Evolutionary conservation across 2,797 vertebrate species (phyloP).

Genomic region (Coregonus ussuriensis): DNA sequence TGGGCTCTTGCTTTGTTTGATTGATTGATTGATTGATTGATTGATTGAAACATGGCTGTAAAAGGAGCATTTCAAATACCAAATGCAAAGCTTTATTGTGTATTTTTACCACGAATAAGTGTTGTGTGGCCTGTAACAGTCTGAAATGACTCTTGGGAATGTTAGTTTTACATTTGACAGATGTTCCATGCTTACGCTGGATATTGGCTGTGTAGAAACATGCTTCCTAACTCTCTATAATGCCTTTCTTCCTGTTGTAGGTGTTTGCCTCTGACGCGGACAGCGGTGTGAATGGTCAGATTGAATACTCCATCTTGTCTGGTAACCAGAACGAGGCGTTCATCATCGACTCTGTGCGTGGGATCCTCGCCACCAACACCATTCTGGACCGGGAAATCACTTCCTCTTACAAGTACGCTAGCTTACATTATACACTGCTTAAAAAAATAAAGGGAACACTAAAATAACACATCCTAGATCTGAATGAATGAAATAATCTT

Average conservation of each 20-base stretch:
- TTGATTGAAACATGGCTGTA: no score
- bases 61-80: no score
- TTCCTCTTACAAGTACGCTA: slow-evolving; percentile 84
- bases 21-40: no score
- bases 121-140: not conserved
- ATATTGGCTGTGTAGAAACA: not conserved
- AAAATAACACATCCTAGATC: no score
- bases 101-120: not conserved
- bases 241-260: slow-evolving; percentile 59
- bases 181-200: not conserved
- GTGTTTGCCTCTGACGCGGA: slow-evolving; percentile 87
- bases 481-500: no score
- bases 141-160: not conserved
- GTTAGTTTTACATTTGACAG: not conserved
- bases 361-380: slow-evolving; percentile 80
- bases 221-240: not conserved
- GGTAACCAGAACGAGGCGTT: slow-evolving; percentile 85
- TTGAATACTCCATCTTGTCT: slow-evolving; percentile 84
- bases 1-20: no score
- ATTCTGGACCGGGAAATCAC: slow-evolving; percentile 83
- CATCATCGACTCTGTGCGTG: slow-evolving; percentile 79
- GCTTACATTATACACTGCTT: not conserved
- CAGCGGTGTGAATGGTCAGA: slow-evolving; percentile 81
- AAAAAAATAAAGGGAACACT: no score
- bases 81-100: not conserved